phyloP scores from a whole-genome alignment of 2,113 vertebrate species.

The Elanus axillaris region DNA sequence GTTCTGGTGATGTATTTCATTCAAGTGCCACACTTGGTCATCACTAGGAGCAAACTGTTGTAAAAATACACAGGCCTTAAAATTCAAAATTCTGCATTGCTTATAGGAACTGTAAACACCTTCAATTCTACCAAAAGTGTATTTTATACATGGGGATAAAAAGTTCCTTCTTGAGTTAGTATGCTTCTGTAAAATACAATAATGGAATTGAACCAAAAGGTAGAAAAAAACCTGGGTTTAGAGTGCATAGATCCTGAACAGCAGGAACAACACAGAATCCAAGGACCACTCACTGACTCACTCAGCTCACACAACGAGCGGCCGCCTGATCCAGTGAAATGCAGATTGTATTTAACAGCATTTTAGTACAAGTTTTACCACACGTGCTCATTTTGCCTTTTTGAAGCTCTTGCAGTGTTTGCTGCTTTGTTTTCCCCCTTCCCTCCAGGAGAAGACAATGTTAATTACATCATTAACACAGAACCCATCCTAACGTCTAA shows the following conservation, averaged over 20 bases:
- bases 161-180: not conserved
- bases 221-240: not conserved
- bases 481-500: not conserved
- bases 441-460: too few species aligned
- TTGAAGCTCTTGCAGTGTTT: not conserved
- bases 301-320: not conserved
- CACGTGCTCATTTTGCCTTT: not conserved
- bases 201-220: not conserved
- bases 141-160: not conserved
- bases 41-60: not conserved
- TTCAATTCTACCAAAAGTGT: not conserved
- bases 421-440: not conserved
- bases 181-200: not conserved
- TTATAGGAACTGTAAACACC: not conserved
- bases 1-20: not conserved
- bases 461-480: not conserved
- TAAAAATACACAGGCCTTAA: not conserved
- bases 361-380: not conserved
- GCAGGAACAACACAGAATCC: accelerated
- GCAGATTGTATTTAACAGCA: not conserved
- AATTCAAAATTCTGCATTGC: not conserved
- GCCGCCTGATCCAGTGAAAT: not conserved
- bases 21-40: not conserved
- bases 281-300: not conserved
- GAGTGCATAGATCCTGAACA: not conserved